Evolutionary conservation across 2,888 invertebrate genomes (phyloP).

Genomic region (Polyommatus iphigenia): DNA sequence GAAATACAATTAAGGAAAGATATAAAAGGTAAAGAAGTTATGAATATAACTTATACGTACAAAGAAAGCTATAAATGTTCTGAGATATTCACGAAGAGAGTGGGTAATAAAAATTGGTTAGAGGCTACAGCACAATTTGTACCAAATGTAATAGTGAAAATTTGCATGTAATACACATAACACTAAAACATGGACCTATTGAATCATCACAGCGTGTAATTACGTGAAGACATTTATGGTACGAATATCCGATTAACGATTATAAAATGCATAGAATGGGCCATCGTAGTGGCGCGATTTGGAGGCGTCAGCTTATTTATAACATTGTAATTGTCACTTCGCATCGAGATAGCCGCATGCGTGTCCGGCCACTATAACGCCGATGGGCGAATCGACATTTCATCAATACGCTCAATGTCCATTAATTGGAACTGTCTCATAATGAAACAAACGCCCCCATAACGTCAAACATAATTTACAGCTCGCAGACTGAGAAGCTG

Average conservation of each 20-base stretch:
- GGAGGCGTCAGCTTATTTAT: constrained; percentile 54
- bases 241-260: constrained; percentile 40
- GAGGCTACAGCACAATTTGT: neutral
- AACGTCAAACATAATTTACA: constrained; percentile 30
- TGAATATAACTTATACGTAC: neutral
- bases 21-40: neutral
- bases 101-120: neutral
- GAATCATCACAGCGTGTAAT: constrained; percentile 33
- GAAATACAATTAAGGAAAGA: neutral
- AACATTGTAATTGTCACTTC: constrained; percentile 48
- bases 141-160: neutral
- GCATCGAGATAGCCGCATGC: constrained; percentile 59
- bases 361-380: constrained; percentile 56
- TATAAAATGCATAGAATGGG: constrained; percentile 44
- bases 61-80: neutral
- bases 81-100: neutral
- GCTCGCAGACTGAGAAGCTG: constrained; percentile 14
- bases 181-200: constrained; percentile 5
- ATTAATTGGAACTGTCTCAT: constrained; percentile 40
- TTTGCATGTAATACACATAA: constrained; percentile 19
- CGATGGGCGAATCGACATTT: constrained; percentile 51
- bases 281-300: constrained; percentile 41
- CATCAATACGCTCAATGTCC: constrained; percentile 45
- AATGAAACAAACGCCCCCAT: constrained; percentile 38
- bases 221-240: constrained; percentile 35